phyloP scores from a whole-genome alignment of 2,113 vertebrate species.

The Brachionichthys hirsutus region DNA sequence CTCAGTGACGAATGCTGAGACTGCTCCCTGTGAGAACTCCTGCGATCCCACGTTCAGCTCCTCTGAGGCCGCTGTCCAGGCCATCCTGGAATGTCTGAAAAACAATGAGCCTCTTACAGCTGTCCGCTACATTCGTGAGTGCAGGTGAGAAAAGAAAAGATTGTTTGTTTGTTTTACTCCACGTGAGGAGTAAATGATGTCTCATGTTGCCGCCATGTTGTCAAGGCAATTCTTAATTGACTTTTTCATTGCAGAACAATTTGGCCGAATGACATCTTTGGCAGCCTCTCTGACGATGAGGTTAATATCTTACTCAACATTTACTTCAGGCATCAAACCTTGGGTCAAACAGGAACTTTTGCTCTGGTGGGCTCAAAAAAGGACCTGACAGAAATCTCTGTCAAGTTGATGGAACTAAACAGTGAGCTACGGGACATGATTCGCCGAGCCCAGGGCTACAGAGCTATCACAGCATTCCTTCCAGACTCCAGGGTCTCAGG shows the following conservation, averaged over 20 bases:
- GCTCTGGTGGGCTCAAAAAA: constrained; percentile 94
- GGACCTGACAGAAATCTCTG: constrained; percentile 90
- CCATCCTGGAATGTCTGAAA: constrained; percentile 87
- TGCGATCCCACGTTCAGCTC: constrained; percentile 83
- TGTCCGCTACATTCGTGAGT: constrained; percentile 84
- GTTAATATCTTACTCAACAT: constrained; percentile 95
- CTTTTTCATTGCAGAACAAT: constrained; percentile 77
- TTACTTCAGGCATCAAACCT: constrained; percentile 95
- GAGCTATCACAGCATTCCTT: constrained; percentile 87
- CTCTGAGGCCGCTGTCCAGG: constrained; percentile 89
- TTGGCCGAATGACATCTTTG: constrained; percentile 97
- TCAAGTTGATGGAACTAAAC: constrained; percentile 91
- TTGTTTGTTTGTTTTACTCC: neutral
- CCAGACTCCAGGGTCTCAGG: constrained; percentile 89
- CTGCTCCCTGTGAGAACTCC: constrained; percentile 53
- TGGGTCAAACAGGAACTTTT: constrained; percentile 94
- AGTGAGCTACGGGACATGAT: constrained; percentile 94
- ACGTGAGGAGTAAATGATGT: neutral
- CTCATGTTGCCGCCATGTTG: neutral
- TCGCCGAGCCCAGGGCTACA: constrained; percentile 86
- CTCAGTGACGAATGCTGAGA: constrained; percentile 75
- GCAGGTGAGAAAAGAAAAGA: constrained; percentile 77
- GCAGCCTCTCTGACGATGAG: constrained; percentile 89
- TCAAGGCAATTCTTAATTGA: neutral
- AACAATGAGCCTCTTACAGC: constrained; percentile 82